Percentiles rank a stretch among this genome's conserved stretches.
phyloP scores from a whole-genome alignment of 2,888 invertebrate species.

The Stenotaenia linearis region DNA sequence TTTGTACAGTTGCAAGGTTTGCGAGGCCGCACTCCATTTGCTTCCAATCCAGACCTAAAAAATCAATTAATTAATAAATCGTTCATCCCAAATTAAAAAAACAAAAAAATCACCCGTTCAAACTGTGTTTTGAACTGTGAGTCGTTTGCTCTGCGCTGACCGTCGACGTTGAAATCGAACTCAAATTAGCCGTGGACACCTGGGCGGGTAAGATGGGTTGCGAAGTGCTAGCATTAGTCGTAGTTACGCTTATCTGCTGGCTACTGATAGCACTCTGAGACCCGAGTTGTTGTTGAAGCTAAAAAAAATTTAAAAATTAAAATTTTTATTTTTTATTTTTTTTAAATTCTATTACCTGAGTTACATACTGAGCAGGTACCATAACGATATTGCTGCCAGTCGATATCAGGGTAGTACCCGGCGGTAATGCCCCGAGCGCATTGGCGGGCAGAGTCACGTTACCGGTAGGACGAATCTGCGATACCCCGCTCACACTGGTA shows the following conservation, averaged over 20 bases:
- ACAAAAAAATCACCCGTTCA: slow-evolving; percentile 3
- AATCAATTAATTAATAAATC: neutral
- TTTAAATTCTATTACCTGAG: no score
- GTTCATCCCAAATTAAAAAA: no score
- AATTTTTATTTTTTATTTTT: no score
- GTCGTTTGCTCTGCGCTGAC: neutral
- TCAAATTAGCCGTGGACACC: neutral
- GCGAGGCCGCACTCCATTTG: slow-evolving; percentile 58
- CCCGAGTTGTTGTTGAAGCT: slow-evolving; percentile 17
- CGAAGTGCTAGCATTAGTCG: slow-evolving; percentile 21
- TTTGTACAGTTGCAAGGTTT: slow-evolving; percentile 99
- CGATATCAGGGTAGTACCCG: slow-evolving; percentile 45
- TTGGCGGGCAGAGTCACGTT: slow-evolving; percentile 42
- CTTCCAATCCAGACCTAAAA: slow-evolving; percentile 29
- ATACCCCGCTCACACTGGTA: slow-evolving; percentile 39
- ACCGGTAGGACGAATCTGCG: slow-evolving; percentile 43
- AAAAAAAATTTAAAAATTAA: neutral
- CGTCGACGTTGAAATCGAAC: neutral
- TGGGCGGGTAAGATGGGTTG: neutral
- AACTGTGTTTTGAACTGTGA: neutral
- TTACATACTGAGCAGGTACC: slow-evolving; percentile 56
- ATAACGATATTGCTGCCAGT: slow-evolving; percentile 53
- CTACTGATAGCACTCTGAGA: slow-evolving; percentile 9
- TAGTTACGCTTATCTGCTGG: slow-evolving; percentile 7
- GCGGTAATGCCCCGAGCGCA: slow-evolving; percentile 44